These are phyloP conservation scores for Drepana arcuata DNA, from an alignment of 1,140 invertebrate genomes.

Conservation along the genomic window DNA sequence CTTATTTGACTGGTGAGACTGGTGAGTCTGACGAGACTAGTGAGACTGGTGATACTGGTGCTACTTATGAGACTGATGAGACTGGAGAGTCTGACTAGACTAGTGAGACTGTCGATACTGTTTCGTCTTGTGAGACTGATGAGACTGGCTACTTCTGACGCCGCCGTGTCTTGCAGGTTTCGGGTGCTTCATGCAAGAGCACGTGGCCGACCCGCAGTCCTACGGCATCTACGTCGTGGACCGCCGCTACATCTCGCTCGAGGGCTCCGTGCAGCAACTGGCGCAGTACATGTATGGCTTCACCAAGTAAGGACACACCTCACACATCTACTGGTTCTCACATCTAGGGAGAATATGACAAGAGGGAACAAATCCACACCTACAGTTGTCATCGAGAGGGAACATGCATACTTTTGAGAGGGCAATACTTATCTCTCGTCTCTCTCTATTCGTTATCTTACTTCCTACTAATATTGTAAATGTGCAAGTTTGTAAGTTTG, in stretches of 20 bases:
- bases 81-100: not conserved
- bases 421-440: too few relatives aligned
- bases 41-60: not conserved
- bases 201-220: conserved; percentile 97
- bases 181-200: conserved; percentile 99
- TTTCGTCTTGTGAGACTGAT: too few relatives aligned
- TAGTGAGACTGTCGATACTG: not conserved
- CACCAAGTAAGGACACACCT: conserved; percentile 75
- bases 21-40: not conserved
- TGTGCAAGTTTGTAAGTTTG: too few relatives aligned
- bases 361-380: too few relatives aligned
- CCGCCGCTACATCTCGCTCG: conserved; percentile 87
- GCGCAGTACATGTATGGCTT: conserved; percentile 97
- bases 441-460: too few relatives aligned
- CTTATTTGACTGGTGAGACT: not conserved
- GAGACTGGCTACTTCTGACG: not conserved
- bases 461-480: too few relatives aligned
- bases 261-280: conserved; percentile 94
- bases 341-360: too few relatives aligned
- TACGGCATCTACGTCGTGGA: conserved; percentile 99
- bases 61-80: too few relatives aligned
- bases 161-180: conserved; percentile 83
- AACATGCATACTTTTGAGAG: too few relatives aligned
- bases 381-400: too few relatives aligned
- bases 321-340: too few relatives aligned